Base-by-base conservation (phyloP, 2,113 vertebrate genomes). In the Eudyptes chrysolophus region DNA sequence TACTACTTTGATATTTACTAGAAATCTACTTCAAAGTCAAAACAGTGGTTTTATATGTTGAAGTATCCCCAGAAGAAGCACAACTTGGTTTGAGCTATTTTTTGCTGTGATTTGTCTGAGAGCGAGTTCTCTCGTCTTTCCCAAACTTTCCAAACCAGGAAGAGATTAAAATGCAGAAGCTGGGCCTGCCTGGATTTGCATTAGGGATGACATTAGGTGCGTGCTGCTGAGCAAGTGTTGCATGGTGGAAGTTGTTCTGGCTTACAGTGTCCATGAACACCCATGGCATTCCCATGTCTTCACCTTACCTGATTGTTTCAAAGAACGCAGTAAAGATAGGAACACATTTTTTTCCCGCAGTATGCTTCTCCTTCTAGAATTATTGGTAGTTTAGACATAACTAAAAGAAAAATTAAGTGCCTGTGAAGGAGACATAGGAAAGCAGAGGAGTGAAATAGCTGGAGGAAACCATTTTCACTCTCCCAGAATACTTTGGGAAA, bases 301-400 rank as follows among this genome's bases (percentile, higher is more conserved):
- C 10, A 11, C 13, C 13, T 82, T 32, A 55, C n/a, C n/a, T 30
- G 7, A 36, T 2, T 8, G 19, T 51, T 66, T 61, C 15, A 60
- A 71, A 25, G n/a, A 84, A 15, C 0, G 0, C 42, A 55, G 21
- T 58, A 29, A 69, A 61, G 46, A 83, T 34, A 52, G 57, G 7
- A 79, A 49, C 11, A 25, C 29, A 2, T 34, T 42, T 64, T 38
- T 69, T 46, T 34, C 26, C 9, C 15, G 20, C 13, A 36, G 15
- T 46, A 32, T 40, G 10, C 16, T 57, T 42, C 20, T 61, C 6
- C 29, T 62, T 36, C 16, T 55, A 21, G 11, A 68, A 68, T 55
- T 46, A 20, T 3, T 60, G 27, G 2, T 46, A 38, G 11, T 15
- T 54, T n/a, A 55, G 18, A 60, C 22, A 16, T n/a, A 90, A 49